Conservation (phyloP, 2,888 invertebrate genomes). For the Ophion slaviceki region DNA sequence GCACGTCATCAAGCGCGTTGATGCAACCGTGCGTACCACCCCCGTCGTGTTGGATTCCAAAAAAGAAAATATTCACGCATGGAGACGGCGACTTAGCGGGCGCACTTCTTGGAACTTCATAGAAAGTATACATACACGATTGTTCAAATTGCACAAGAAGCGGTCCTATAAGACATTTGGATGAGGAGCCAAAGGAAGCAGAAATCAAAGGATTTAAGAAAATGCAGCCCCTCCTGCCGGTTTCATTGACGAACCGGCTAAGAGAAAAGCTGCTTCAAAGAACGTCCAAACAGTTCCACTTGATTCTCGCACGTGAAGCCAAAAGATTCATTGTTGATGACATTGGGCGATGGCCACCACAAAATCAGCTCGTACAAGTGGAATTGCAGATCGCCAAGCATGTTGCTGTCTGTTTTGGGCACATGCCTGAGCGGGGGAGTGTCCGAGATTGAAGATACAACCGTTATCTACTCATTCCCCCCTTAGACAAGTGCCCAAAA, state of each 20-base stretch:
- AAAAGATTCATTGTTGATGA: neutral
- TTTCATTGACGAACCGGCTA: too few relatives aligned
- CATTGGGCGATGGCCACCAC: neutral
- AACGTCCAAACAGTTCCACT: neutral
- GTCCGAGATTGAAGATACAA: conserved; percentile 25
- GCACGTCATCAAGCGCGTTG: conserved; percentile 15
- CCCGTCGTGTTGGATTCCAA: too few relatives aligned
- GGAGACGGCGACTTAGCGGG: too few relatives aligned
- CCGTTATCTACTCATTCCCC: neutral
- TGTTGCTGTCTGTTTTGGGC: neutral
- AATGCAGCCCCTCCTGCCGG: too few relatives aligned
- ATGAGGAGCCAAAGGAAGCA: neutral
- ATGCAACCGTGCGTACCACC: neutral
- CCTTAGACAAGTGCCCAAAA: too few relatives aligned
- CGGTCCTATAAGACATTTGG: neutral
- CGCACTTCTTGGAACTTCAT: too few relatives aligned
- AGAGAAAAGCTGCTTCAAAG: neutral
- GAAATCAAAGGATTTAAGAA: too few relatives aligned
- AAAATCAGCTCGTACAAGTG: neutral
- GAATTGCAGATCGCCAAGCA: neutral
- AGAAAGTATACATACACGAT: too few relatives aligned
- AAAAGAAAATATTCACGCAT: too few relatives aligned
- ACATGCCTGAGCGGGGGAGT: neutral
- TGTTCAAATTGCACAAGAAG: neutral
- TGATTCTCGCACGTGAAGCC: neutral